Base-by-base conservation (phyloP, 2,113 vertebrate species). In the Electrona antarctica region DNA sequence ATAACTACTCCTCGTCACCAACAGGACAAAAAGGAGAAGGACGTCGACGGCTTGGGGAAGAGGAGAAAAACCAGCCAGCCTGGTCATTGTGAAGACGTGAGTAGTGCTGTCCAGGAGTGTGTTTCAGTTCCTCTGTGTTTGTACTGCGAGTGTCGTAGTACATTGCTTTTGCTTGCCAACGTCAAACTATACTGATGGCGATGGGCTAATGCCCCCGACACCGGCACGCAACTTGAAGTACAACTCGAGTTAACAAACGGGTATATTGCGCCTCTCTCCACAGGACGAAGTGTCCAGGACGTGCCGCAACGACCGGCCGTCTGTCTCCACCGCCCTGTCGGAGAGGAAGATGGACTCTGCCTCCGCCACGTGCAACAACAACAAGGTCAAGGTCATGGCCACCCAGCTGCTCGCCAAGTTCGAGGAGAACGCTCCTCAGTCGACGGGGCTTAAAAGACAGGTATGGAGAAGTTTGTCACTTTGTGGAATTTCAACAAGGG, bases 11-110 rank as follows among this genome's bases (percentile, higher is more conserved):
- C 4, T 79, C 77, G 55, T 90, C 62, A 46, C 58, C 57, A 1
- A 56, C 86, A 99, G 98, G 98, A 99, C 86, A 98, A 99, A 91
- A 99, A 99, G 52, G 98, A 99, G 74, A 98, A 97, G 87, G 96
- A 97, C 8, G 76, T 91, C 3, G 97, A 98, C 5, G 91, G 94
- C 78, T 91, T 94, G 79, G 96, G 96, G 68, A 99, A 99, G 89
- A 95, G 96, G 77, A 92, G 96, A 64, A 98, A 97, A 89, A 98
- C 98, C 60, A 97, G 96, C 76, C 96, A 98, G 28, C 92, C 94
- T 3, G 95, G 93, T 64, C 94, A 95, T 0, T 96, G 95, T 52
- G 98, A 99, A 74, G 97, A 98, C 67, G 98, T 98, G 86, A 95
- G 95, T 94, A 7, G 11, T n/a, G 7, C 55, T 46, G 62, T 41